phyloP scores from a whole-genome alignment of 1,140 invertebrate species.

The Heterodera carotae region DNA sequence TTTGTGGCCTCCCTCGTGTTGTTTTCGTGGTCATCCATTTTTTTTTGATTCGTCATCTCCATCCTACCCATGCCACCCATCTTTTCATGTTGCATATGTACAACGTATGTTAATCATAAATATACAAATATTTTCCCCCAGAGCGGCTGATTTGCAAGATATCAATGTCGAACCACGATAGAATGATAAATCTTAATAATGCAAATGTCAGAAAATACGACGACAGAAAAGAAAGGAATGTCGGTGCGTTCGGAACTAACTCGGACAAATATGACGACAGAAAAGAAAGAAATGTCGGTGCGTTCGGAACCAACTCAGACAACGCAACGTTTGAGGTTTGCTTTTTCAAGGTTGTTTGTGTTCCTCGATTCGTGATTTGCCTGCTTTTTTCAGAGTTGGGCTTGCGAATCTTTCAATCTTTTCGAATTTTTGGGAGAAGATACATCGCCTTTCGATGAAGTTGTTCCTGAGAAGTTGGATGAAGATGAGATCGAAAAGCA shows the following conservation, averaged over 20 bases:
- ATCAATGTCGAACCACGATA: background rate
- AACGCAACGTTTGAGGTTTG: background rate
- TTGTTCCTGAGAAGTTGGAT: conserved; percentile 4
- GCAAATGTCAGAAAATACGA: background rate
- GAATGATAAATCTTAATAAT: conserved; percentile 12
- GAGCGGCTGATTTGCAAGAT: background rate
- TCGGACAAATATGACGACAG: background rate
- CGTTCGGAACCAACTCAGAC: background rate
- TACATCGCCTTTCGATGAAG: conserved; percentile 22
- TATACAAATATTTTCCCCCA: background rate
- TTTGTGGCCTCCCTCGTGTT: background rate
- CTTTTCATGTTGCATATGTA: background rate
- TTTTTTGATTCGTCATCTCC: background rate
- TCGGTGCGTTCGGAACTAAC: background rate
- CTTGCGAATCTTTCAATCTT: conserved; percentile 4
- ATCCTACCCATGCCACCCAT: no score
- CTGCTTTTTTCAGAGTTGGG: background rate
- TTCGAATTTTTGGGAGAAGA: conserved; percentile 19
- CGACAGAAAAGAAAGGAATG: background rate
- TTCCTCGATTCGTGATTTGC: no score
- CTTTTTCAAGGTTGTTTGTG: background rate
- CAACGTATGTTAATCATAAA: no score
- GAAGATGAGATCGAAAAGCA: conserved; percentile 30
- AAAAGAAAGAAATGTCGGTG: background rate
- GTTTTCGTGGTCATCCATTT: background rate